Evolutionary conservation across 2,797 vertebrate species (phyloP), one percentile per base, ranked within the genome.

Genomic region (Urophycis tenuis): DNA sequence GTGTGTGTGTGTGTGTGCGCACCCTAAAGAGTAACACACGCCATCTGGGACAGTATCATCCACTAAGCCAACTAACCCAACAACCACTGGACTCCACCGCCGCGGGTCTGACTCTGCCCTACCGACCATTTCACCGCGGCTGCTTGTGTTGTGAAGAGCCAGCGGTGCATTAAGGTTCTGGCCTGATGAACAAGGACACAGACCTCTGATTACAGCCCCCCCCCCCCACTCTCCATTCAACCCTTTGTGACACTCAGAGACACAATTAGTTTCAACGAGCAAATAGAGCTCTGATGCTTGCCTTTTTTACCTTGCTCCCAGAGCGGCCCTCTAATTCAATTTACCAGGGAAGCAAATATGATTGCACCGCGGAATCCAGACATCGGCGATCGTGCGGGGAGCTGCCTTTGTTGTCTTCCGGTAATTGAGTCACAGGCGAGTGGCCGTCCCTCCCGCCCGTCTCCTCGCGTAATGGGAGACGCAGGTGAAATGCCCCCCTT

Each of bases 181-280:
- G 84, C 80, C 83, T 85, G 86, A 87, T 89, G 88, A 89, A 82
- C 86, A 89, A 83, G 87, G 86, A 90, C 85, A 88, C 84, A 88
- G 84, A 78, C 82, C 81, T 72, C 85, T 87, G 88, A 88, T 92
- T 89, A 88, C 85, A 82, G 81, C 78, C 41, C 69, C 22, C 7
- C n/a, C 25, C 3, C n/a, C 25, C 3, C 80, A 77, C 82, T 81
- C 84, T 85, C 84, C 80, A 82, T 88, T 87, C 85, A 86, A 83
- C 80, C 79, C 82, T 85, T 82, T 85, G 79, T 90, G 88, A 86
- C 88, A 87, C 87, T 88, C 79, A 31, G 80, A 85, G 83, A 89
- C 85, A 88, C 89, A 91, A 90, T 90, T 90, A 89, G 87, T 89
- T 85, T 83, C 85, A 84, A 91, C 73, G 84, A 89, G 85, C 78